Conservation (phyloP, 2,888 invertebrate species). For the Cenopis cana region DNA sequence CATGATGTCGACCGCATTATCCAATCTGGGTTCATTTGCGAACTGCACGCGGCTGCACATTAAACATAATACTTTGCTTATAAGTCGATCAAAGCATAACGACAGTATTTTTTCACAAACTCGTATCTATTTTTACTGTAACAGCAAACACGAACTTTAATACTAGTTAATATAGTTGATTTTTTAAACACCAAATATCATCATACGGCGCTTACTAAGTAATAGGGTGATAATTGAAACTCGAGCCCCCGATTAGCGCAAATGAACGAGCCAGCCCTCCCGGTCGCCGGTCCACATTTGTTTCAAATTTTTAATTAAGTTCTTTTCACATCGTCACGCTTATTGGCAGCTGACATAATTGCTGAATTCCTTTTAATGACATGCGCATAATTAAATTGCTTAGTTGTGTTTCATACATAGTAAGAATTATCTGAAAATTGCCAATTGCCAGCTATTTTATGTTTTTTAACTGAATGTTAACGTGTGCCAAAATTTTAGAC, state of each 20-base stretch:
- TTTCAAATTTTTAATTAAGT: conserved; percentile 36
- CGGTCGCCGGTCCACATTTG: conserved; percentile 24
- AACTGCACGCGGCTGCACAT: conserved; percentile 39
- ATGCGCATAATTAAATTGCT: neutral
- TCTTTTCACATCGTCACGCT: conserved; percentile 26
- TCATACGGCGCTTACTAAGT: neutral
- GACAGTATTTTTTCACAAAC: neutral
- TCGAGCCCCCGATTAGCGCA: conserved; percentile 66
- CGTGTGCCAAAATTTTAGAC: no score
- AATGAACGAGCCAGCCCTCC: conserved; percentile 55
- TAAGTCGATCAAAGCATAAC: conserved; percentile 60
- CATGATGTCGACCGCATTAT: conserved; percentile 41
- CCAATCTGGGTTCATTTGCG: conserved; percentile 40
- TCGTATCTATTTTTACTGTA: neutral
- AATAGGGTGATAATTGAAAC: conserved; percentile 59
- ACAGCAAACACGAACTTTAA: neutral
- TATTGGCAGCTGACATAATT: conserved; percentile 19
- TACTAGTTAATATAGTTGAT: neutral
- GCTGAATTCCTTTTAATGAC: neutral
- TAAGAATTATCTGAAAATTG: neutral
- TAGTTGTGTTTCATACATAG: neutral
- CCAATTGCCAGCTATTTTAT: neutral
- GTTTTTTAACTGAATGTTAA: neutral
- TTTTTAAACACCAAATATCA: neutral
- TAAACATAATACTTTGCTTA: conserved; percentile 50